phyloP scores from a whole-genome alignment of 2,888 invertebrate genomes.

The Acronicta psi region DNA sequence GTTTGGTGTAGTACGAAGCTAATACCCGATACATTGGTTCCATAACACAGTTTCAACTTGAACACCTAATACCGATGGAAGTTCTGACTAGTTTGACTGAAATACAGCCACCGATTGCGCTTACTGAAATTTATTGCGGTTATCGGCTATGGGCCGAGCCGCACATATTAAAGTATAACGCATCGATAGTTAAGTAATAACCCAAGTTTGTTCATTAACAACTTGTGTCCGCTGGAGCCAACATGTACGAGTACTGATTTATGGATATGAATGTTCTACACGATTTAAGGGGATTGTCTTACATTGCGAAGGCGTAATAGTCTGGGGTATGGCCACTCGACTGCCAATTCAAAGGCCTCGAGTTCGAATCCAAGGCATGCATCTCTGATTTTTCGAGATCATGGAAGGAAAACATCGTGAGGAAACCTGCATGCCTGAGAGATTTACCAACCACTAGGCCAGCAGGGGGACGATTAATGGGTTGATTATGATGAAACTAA shows the following conservation, averaged over 20 bases:
- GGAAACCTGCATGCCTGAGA: too few species aligned
- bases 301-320: too few species aligned
- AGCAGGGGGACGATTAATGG: too few species aligned
- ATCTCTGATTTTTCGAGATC: too few species aligned
- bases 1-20: slow-evolving; percentile 1
- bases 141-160: slow-evolving; percentile 11
- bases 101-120: slow-evolving; percentile 26
- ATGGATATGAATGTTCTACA: slow-evolving; percentile 11
- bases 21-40: slow-evolving; percentile 46
- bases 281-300: slow-evolving; percentile 1
- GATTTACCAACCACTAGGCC: too few species aligned
- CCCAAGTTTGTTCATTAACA: slow-evolving; percentile 37
- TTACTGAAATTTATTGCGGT: slow-evolving; percentile 42
- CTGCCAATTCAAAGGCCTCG: too few species aligned
- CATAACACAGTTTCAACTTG: slow-evolving; percentile 52
- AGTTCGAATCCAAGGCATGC: too few species aligned
- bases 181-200: slow-evolving; percentile 24
- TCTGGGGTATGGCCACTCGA: too few species aligned
- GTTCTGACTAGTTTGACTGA: slow-evolving; percentile 56
- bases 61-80: slow-evolving; percentile 45
- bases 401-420: too few species aligned
- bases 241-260: slow-evolving; percentile 3
- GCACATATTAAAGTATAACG: slow-evolving; percentile 33
- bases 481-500: too few species aligned
- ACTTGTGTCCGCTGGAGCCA: slow-evolving; percentile 16